Evolutionary conservation across 2,113 vertebrate genomes (phyloP).

Genomic region (Rousettus leschenaultii): DNA sequence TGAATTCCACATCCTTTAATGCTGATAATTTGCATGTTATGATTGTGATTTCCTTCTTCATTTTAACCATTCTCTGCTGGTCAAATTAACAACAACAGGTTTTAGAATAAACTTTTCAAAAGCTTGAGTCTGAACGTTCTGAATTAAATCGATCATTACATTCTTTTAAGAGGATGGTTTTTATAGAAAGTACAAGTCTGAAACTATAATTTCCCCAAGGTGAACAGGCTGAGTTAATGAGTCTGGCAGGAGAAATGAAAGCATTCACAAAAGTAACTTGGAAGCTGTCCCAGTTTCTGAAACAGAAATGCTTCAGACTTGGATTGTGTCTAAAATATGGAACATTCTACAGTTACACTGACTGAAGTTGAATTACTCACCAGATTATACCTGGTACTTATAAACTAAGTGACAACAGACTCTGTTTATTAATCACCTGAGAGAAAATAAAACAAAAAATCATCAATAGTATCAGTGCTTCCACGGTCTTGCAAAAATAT

Average conservation of each 20-base stretch:
- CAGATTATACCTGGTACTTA: not conserved
- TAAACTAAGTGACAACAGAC: not conserved
- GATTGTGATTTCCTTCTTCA: not conserved
- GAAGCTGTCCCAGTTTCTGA: constrained; percentile 41
- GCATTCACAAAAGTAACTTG: not conserved
- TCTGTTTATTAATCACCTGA: not conserved
- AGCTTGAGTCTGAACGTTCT: not conserved
- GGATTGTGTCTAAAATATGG: constrained; percentile 5
- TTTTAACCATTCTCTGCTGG: not conserved
- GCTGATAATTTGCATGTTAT: not conserved
- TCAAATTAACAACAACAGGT: not conserved
- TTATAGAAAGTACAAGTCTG: not conserved
- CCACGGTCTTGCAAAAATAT: not conserved
- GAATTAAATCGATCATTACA: not conserved
- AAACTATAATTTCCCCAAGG: not conserved
- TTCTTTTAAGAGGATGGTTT: constrained; percentile 24
- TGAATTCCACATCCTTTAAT: constrained; percentile 2
- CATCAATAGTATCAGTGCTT: not conserved
- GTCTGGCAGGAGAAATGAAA: constrained; percentile 31
- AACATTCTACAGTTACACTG: not conserved
- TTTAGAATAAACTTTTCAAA: constrained; percentile 44
- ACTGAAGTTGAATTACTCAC: not conserved
- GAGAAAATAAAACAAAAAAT: not conserved
- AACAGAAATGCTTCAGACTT: constrained; percentile 35
- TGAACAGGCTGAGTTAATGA: not conserved